phyloP scores from a whole-genome alignment of 2,888 invertebrate genomes.

The Emmelina monodactyla region DNA sequence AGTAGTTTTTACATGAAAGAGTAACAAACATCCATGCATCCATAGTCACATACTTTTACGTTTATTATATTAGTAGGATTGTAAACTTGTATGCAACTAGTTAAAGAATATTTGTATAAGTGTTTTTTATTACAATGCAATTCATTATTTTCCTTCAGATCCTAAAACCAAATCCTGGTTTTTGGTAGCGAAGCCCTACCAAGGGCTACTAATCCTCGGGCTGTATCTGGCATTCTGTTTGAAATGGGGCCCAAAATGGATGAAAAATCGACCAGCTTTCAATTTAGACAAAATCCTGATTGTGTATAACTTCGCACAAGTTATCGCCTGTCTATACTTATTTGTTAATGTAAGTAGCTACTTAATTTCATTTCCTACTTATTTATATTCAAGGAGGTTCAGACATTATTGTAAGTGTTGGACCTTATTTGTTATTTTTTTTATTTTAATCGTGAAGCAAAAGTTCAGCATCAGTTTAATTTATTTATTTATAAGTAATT shows the following conservation, averaged over 20 bases:
- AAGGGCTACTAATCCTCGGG: constrained; percentile 58
- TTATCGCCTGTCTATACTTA: constrained; percentile 61
- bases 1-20: too few species aligned
- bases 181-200: constrained; percentile 72
- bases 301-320: constrained; percentile 73
- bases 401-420: too few species aligned
- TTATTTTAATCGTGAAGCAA: too few species aligned
- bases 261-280: constrained; percentile 71
- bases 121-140: not conserved
- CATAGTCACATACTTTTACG: too few species aligned
- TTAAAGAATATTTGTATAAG: too few species aligned
- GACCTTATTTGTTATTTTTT: too few species aligned
- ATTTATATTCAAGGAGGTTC: too few species aligned
- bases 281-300: constrained; percentile 71
- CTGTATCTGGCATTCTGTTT: constrained; percentile 75
- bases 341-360: constrained; percentile 54
- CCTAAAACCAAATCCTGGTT: constrained; percentile 71
- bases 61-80: too few species aligned
- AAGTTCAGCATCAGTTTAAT: too few species aligned
- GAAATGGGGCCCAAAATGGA: constrained; percentile 74
- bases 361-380: not conserved
- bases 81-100: too few species aligned
- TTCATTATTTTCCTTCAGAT: constrained; percentile 51
- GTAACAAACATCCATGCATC: too few species aligned
- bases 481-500: too few species aligned